phyloP scores from a whole-genome alignment of 1,140 invertebrate species.

The Sarcophaga peregrina region DNA sequence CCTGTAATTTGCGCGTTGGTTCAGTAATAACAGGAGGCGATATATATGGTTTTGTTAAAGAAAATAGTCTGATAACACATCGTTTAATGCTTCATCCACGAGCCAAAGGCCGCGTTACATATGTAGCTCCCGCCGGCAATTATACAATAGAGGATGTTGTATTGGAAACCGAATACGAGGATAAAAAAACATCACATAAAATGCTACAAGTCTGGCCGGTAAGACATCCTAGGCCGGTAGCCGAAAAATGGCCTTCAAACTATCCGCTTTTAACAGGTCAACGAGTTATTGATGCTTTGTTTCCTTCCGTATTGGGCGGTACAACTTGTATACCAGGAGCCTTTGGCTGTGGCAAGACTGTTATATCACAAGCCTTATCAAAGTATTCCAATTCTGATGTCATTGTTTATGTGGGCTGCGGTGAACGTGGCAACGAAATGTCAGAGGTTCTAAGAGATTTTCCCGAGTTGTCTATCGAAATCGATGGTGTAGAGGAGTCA shows the following conservation, averaged over 20 bases:
- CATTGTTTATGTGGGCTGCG: slow-evolving; percentile 98
- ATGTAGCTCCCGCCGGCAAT: slow-evolving; percentile 89
- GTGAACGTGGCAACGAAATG: slow-evolving; percentile 89
- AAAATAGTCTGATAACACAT: slow-evolving; percentile 97
- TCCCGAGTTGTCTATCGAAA: slow-evolving; percentile 94
- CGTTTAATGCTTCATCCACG: slow-evolving; percentile 93
- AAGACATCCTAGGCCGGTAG: slow-evolving; percentile 90
- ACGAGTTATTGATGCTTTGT: slow-evolving; percentile 95
- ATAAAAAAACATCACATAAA: slow-evolving; percentile 86
- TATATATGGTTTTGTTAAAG: slow-evolving; percentile 92
- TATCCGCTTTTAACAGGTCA: slow-evolving; percentile 97
- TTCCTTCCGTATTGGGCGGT: slow-evolving; percentile 98
- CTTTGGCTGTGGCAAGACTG: slow-evolving; percentile 75
- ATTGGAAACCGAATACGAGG: slow-evolving; percentile 97
- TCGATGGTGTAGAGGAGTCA: slow-evolving; percentile 92
- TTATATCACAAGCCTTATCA: slow-evolving; percentile 81
- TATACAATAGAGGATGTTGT: slow-evolving; percentile 95
- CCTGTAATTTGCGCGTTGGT: slow-evolving; percentile 82
- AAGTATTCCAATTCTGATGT: slow-evolving; percentile 99
- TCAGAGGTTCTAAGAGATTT: slow-evolving; percentile 94
- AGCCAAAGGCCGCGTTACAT: slow-evolving; percentile 92
- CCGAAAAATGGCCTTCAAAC: slow-evolving; percentile 97
- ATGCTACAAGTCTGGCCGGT: slow-evolving; percentile 98
- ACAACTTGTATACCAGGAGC: slow-evolving; percentile 99
- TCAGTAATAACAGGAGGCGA: slow-evolving; percentile 97